Evolutionary conservation across 2,113 vertebrate genomes (phyloP).

Genomic region (Hippopotamus amphibius): DNA sequence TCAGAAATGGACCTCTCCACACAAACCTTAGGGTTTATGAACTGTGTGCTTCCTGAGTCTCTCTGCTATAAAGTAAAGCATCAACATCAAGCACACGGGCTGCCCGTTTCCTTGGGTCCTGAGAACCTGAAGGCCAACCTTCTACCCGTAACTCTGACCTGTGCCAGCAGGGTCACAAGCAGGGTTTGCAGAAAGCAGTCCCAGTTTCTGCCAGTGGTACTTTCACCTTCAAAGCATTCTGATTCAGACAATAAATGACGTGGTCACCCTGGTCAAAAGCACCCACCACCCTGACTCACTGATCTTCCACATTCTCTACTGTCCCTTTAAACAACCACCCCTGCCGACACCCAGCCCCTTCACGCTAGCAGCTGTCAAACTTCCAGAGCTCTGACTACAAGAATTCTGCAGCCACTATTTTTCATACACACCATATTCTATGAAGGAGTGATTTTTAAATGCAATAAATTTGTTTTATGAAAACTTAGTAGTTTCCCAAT

Average conservation of each 20-base stretch:
- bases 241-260: background rate
- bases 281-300: background rate
- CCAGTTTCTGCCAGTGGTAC: background rate
- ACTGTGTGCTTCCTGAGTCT: background rate
- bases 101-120: background rate
- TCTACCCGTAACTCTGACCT: background rate
- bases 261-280: background rate
- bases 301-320: background rate
- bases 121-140: background rate
- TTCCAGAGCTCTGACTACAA: background rate
- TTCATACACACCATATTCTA: background rate
- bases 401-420: background rate
- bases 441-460: background rate
- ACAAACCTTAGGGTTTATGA: background rate
- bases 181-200: background rate
- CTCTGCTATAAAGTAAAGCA: background rate
- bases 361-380: background rate
- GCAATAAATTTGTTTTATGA: background rate
- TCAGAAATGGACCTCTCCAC: background rate
- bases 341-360: background rate
- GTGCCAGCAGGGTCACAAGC: background rate
- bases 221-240: background rate
- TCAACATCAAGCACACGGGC: background rate
- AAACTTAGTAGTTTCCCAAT: background rate
- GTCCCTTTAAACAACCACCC: background rate